Conservation (phyloP, 2,113 vertebrate species). For the Calonectris borealis region DNA sequence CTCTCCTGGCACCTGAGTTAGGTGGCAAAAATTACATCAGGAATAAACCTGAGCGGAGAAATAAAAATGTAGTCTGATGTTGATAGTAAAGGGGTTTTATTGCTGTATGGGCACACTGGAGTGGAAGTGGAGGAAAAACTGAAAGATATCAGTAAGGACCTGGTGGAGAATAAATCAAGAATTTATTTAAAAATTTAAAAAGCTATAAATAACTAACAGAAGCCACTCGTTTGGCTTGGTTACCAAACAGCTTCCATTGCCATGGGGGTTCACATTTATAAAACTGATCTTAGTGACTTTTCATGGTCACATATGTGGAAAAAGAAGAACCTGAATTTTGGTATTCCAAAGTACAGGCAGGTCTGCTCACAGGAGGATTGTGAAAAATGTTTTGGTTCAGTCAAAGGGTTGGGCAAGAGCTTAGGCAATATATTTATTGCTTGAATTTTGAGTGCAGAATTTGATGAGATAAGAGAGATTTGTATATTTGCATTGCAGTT, state of each 20-base stretch:
- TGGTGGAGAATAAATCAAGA: neutral
- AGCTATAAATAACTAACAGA: neutral
- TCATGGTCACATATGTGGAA: neutral
- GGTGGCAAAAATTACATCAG: neutral
- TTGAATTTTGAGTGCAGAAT: neutral
- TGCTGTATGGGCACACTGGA: neutral
- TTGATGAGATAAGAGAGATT: neutral
- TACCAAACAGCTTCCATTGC: neutral
- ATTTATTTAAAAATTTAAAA: neutral
- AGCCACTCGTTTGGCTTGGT: neutral
- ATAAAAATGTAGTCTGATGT: fast-evolving
- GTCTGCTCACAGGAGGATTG: neutral
- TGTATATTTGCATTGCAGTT: neutral
- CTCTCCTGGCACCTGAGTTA: neutral
- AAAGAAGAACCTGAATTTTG: neutral
- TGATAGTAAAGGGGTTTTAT: neutral
- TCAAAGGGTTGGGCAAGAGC: neutral
- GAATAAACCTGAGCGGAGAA: neutral
- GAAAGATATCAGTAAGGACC: neutral
- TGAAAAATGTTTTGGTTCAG: neutral
- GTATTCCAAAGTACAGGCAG: neutral
- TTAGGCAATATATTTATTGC: neutral
- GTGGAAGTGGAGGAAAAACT: neutral
- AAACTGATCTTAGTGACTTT: neutral
- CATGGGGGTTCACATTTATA: neutral